Conservation (phyloP, 1,140 invertebrate genomes). For the Holcopasites calliopsidis region DNA sequence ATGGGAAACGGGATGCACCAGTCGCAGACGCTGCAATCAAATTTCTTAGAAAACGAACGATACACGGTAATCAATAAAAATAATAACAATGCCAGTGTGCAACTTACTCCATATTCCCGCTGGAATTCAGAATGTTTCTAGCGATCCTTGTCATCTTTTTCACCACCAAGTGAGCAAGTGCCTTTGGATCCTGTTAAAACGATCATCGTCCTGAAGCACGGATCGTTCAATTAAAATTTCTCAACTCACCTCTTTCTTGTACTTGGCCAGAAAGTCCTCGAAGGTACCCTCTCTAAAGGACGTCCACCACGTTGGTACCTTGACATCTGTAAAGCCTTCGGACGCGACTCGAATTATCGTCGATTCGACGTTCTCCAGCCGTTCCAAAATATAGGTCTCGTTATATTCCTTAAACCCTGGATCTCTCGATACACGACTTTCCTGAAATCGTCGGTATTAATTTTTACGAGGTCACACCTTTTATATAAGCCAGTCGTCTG, state of each 20-base stretch:
- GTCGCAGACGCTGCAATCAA: slow-evolving; percentile 61
- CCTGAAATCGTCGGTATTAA: slow-evolving; percentile 16
- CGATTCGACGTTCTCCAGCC: slow-evolving; percentile 49
- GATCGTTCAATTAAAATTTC: background rate
- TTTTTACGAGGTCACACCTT: background rate
- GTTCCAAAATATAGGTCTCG: slow-evolving; percentile 64
- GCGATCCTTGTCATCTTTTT: slow-evolving; percentile 57
- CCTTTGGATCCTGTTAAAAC: slow-evolving; percentile 54
- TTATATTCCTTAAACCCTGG: background rate
- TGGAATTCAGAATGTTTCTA: slow-evolving; percentile 52
- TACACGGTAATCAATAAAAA: background rate
- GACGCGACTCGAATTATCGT: slow-evolving; percentile 55
- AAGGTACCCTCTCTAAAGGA: slow-evolving; percentile 70
- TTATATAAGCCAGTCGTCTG: too few relatives aligned
- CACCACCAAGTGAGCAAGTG: slow-evolving; percentile 59
- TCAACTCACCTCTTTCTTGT: slow-evolving; percentile 59
- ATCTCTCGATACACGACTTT: background rate
- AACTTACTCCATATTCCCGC: slow-evolving; percentile 49
- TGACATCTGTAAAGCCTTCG: slow-evolving; percentile 60
- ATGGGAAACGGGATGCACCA: slow-evolving; percentile 70
- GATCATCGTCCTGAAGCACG: background rate
- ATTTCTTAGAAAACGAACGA: background rate
- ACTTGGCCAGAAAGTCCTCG: slow-evolving; percentile 65
- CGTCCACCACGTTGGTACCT: slow-evolving; percentile 71
- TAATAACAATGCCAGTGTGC: background rate